A percentile compares a stretch with the other conserved stretches of the same genome.
These are phyloP conservation scores for Laspeyria flexula DNA, from an alignment of 2,888 invertebrate genomes.

Conservation along the genomic window DNA sequence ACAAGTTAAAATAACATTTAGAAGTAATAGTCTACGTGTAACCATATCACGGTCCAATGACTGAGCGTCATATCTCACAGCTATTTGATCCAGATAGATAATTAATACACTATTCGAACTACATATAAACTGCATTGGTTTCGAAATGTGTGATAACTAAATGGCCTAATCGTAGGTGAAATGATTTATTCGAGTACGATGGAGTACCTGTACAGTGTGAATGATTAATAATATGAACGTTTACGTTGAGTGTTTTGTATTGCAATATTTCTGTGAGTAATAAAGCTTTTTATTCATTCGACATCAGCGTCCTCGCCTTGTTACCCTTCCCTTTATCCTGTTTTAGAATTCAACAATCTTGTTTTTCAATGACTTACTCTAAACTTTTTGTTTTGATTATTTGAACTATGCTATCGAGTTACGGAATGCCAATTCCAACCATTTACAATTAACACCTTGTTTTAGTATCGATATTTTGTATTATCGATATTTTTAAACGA, in stretches of 20 bases:
- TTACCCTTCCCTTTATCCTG: too few relatives aligned
- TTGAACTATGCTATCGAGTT: too few relatives aligned
- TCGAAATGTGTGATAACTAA: slow-evolving; percentile 44
- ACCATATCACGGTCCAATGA: not conserved
- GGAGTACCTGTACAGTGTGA: not conserved
- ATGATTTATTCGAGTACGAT: slow-evolving; percentile 26
- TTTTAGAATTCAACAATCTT: too few relatives aligned
- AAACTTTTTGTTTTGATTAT: too few relatives aligned
- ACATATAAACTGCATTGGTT: slow-evolving; percentile 32
- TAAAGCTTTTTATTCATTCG: too few relatives aligned
- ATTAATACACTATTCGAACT: slow-evolving; percentile 40
- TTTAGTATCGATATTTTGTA: too few relatives aligned
- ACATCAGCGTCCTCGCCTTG: too few relatives aligned
- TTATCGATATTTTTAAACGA: too few relatives aligned
- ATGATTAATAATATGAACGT: not conserved
- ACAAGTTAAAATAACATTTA: too few relatives aligned
- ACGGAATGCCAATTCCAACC: too few relatives aligned
- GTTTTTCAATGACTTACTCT: too few relatives aligned
- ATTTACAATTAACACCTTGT: too few relatives aligned
- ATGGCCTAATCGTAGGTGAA: slow-evolving; percentile 18
- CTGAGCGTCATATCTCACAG: slow-evolving; percentile 20
- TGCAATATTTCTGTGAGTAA: not conserved
- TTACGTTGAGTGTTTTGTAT: not conserved
- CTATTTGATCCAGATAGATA: slow-evolving; percentile 31
- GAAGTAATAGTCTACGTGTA: not conserved